Percentiles rank a stretch among this genome's conserved stretches.
These are phyloP conservation scores for Aricia artaxerxes DNA, from an alignment of 2,888 invertebrate species.

Conservation along the genomic window DNA sequence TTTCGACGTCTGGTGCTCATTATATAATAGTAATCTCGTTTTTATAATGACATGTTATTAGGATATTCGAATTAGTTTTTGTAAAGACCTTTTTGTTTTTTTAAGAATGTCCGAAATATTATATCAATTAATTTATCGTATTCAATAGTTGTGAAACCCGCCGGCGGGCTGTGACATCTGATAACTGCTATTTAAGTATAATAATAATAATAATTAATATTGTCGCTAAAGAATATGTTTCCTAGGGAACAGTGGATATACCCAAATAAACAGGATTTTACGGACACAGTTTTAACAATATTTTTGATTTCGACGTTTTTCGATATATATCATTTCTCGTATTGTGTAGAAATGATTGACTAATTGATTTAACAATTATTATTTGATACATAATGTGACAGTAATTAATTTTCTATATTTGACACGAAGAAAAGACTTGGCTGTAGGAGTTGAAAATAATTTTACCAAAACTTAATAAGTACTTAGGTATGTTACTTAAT, in stretches of 20 bases:
- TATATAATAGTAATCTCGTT: not conserved
- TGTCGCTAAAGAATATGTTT: not conserved
- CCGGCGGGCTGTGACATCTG: not conserved
- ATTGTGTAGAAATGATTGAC: not conserved
- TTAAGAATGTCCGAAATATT: not conserved
- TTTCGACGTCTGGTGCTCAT: not conserved
- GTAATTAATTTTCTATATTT: not conserved
- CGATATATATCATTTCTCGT: not conserved
- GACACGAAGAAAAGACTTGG: not conserved
- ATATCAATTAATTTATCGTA: not conserved
- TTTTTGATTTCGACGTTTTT: not conserved
- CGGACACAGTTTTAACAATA: not conserved
- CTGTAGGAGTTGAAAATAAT: not conserved
- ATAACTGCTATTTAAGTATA: not conserved
- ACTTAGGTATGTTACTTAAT: not conserved
- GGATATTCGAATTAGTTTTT: not conserved
- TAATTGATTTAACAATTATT: not conserved
- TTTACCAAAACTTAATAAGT: not conserved
- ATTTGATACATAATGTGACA: not conserved
- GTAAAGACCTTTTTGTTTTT: not conserved
- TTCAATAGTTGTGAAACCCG: not conserved
- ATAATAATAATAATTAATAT: not conserved
- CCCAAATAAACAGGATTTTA: not conserved
- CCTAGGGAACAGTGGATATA: not conserved
- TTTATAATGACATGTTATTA: not conserved